Evolutionary conservation across 2,888 invertebrate species (phyloP), one percentile per base, ranked within the genome.

Genomic region (Omphaloscelis lunosa): DNA sequence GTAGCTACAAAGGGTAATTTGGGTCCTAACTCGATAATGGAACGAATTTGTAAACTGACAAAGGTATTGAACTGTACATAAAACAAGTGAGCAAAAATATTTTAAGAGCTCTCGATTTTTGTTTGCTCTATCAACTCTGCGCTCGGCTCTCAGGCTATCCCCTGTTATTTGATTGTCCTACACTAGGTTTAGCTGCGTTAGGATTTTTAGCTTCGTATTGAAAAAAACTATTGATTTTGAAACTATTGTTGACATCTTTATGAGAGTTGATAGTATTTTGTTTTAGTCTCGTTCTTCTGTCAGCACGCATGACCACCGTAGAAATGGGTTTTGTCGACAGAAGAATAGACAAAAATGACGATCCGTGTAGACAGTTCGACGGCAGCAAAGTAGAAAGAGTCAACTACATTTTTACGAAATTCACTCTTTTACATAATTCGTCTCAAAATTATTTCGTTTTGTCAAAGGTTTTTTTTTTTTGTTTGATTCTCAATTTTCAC

Each of bases 51-150:
- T 11, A 68, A 53, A 56, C 34, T 56, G 4, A 34, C n/a, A 17
- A 67, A 34, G 23, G 29, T 48, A 29, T 29, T 29, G 29, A 9
- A 58, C 17, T 45, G 23, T 15, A 69, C 45, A 58, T 34, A 63
- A 80, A 79, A 67, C 67, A 63, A 82, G 80, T 66, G 70, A 58
- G 56, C 45, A 69, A 84, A 80, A 62, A 72, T 75, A 71, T 80
- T 59, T n/a, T 17, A 71, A 82, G 48, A 27, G 72, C 72, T 75
- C 85, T 80, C 51, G 12, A 63, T 29, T 63, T 67, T 72, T 84
- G 85, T 84, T 82, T 75, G 72, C 61, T 58, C 65, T 62, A 80
- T 79, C 62, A 79, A 79, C 63, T 73, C 80, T 79, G 66, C 41
- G 45, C 70, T 65, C 53, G 27, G 41, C 82, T 74, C 68, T 70